Evolutionary conservation across 2,888 invertebrate species (phyloP).

Genomic region (Sesia bembeciformis): DNA sequence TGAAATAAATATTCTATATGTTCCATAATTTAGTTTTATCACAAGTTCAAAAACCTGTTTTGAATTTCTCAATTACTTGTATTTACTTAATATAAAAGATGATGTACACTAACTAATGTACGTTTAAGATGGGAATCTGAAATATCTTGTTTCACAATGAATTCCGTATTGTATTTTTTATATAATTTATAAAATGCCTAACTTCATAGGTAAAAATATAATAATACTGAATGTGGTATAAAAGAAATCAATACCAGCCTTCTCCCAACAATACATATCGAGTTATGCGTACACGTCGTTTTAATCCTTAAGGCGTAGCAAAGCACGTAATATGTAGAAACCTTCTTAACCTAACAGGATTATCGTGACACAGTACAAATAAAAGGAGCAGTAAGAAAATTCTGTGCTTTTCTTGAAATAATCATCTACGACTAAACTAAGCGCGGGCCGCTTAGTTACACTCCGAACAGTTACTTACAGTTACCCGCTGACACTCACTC

Average conservation of each 20-base stretch:
- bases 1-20: too few species aligned
- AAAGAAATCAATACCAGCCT: slow-evolving; percentile 11
- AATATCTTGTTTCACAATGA: too few species aligned
- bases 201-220: background rate
- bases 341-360: slow-evolving; percentile 84
- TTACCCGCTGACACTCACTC: too few species aligned
- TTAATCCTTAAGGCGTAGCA: slow-evolving; percentile 80
- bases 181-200: background rate
- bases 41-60: too few species aligned
- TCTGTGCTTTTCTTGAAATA: slow-evolving; percentile 47
- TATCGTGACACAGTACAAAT: slow-evolving; percentile 58
- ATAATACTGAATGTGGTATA: background rate
- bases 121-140: too few species aligned
- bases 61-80: too few species aligned
- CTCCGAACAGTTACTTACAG: too few species aligned
- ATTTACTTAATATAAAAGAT: too few species aligned
- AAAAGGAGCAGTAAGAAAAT: background rate
- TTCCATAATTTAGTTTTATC: too few species aligned
- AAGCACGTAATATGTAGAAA: slow-evolving; percentile 82
- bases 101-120: too few species aligned
- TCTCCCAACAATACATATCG: slow-evolving; percentile 33
- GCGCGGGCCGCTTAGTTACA: too few species aligned
- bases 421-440: slow-evolving; percentile 39
- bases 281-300: slow-evolving; percentile 62
- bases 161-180: too few species aligned